A percentile compares a stretch with the other conserved stretches of the same genome.
These are phyloP conservation scores for Notiomystis cincta DNA, from an alignment of 2,113 vertebrate genomes.

Conservation along the genomic window DNA sequence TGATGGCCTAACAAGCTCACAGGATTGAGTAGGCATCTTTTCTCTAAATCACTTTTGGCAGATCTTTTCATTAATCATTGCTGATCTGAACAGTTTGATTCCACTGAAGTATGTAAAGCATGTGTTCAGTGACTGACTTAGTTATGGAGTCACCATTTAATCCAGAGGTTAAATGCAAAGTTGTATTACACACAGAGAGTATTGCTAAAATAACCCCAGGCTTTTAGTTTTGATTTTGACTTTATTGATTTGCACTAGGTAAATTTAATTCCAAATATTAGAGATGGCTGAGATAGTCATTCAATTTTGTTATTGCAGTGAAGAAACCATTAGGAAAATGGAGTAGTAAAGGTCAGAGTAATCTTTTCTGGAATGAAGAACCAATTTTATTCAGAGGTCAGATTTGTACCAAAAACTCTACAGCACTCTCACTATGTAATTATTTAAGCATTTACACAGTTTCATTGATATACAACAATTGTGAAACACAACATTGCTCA, in stretches of 20 bases:
- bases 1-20: not conserved
- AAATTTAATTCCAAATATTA: conserved; percentile 67
- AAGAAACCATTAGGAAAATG: conserved; percentile 68
- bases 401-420: not conserved
- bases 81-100: not conserved
- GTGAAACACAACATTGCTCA: not conserved
- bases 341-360: conserved; percentile 26
- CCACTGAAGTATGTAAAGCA: not conserved
- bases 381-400: conserved; percentile 48
- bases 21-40: not conserved
- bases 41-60: not conserved
- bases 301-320: conserved; percentile 48
- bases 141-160: not conserved
- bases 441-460: not conserved
- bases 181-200: conserved; percentile 1
- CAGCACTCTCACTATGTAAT: not conserved
- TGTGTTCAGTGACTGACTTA: not conserved
- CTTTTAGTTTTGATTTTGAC: conserved; percentile 67
- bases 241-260: conserved; percentile 64
- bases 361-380: conserved; percentile 19
- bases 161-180: conserved; percentile 44
- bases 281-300: conserved; percentile 42
- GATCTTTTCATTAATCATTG: not conserved
- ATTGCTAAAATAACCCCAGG: conserved; percentile 33
- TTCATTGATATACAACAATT: not conserved